phyloP scores from a whole-genome alignment of 2,797 vertebrate genomes.

The Arrhamphus sclerolepis region DNA sequence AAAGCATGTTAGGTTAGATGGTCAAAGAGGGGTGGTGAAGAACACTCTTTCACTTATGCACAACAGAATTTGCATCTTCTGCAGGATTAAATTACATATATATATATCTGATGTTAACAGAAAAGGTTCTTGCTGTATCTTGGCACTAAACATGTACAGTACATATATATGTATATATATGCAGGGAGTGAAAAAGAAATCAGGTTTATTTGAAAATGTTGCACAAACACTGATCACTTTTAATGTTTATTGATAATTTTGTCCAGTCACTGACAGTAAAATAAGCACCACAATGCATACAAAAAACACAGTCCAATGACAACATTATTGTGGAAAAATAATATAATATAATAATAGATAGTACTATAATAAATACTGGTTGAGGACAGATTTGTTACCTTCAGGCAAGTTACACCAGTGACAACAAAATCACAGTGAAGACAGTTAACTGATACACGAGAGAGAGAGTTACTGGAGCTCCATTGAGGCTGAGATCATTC shows the following conservation, averaged over 20 bases:
- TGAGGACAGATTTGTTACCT: conserved; percentile 19
- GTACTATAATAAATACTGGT: conserved; percentile 23
- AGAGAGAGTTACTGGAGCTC: conserved; percentile 44
- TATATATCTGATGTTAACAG: no score
- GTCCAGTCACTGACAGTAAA: conserved; percentile 26
- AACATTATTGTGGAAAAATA: conserved; percentile 10
- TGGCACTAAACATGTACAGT: no score
- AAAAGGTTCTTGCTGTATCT: no score
- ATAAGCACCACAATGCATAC: conserved; percentile 40
- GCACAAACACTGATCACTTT: conserved; percentile 8
- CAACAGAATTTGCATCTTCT: no score
- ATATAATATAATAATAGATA: conserved; percentile 13
- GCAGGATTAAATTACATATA: no score
- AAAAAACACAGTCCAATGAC: conserved; percentile 43
- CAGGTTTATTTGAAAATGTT: neutral
- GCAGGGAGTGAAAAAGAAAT: no score
- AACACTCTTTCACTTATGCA: no score
- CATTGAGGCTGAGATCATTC: conserved; percentile 33
- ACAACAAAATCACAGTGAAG: conserved; percentile 21
- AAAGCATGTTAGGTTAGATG: no score
- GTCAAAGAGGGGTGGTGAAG: no score
- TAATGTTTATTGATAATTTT: conserved; percentile 50
- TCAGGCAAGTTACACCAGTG: conserved; percentile 24
- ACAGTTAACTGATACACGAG: conserved; percentile 21
- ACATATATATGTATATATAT: no score